Evolutionary conservation across 2,797 vertebrate genomes (phyloP).

Genomic region (Odontamblyopus lacepedii): DNA sequence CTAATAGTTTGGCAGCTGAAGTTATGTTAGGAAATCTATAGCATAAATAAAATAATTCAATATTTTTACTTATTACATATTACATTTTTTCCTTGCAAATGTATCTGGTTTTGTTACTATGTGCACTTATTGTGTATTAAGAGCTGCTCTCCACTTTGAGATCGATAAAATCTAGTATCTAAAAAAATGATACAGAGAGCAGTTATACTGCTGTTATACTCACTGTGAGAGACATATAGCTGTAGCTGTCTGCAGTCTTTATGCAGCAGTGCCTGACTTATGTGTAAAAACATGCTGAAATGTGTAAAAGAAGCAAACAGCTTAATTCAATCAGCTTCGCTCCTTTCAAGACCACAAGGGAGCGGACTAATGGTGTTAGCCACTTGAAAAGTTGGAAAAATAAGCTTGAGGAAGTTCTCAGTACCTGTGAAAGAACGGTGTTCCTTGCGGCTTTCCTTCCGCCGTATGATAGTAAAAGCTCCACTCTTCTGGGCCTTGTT

Average conservation of each 20-base stretch:
- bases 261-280: conserved; percentile 39
- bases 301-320: conserved; percentile 61
- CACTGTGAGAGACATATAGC: background rate
- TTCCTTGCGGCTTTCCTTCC: conserved; percentile 71
- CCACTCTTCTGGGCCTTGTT: conserved; percentile 76
- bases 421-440: conserved; percentile 73
- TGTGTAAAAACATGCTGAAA: conserved; percentile 59
- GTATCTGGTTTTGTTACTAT: no score
- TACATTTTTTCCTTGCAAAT: no score
- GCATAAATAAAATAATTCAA: no score
- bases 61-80: background rate
- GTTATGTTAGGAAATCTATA: no score
- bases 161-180: background rate
- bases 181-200: background rate
- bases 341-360: conserved; percentile 67
- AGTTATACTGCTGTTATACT: background rate
- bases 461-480: conserved; percentile 75
- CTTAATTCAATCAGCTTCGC: conserved; percentile 68
- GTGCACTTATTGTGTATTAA: background rate
- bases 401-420: conserved; percentile 73
- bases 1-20: no score
- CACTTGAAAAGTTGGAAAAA: conserved; percentile 72
- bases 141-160: background rate
- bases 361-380: conserved; percentile 63
- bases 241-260: conserved; percentile 9